Evolutionary conservation across 2,797 vertebrate genomes (phyloP).

Genomic region (Cryptoblepharus egeriae): DNA sequence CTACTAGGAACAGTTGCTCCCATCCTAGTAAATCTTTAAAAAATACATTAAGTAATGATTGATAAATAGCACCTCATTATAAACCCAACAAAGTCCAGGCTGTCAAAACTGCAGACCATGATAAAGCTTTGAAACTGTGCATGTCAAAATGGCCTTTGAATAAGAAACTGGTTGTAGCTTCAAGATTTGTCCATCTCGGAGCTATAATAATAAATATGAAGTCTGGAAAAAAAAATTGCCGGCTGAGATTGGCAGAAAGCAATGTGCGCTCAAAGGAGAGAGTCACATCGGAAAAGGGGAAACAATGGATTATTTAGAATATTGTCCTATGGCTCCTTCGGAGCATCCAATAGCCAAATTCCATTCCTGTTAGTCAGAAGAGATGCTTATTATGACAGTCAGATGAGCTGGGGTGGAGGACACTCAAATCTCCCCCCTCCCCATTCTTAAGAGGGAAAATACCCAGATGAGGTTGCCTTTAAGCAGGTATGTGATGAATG

Average conservation of each 20-base stretch:
- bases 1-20: too few species aligned
- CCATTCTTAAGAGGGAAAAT: neutral
- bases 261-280: neutral
- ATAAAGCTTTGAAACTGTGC: neutral
- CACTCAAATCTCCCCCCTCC: neutral
- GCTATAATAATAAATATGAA: too few species aligned
- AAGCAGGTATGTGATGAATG: neutral
- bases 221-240: neutral
- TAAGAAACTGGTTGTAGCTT: too few species aligned
- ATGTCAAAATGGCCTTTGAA: too few species aligned
- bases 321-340: neutral
- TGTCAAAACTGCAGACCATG: neutral
- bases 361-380: neutral
- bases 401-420: neutral
- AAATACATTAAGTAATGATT: too few species aligned
- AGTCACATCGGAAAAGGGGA: neutral
- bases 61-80: too few species aligned
- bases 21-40: too few species aligned
- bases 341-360: neutral
- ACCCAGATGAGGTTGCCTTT: neutral
- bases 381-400: neutral
- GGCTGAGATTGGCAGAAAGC: too few species aligned
- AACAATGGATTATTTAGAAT: neutral
- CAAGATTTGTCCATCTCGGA: too few species aligned
- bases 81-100: neutral